Conservation (phyloP, 53 echinoderm and acorn worm genomes). For the Mesocentrotus franciscanus region DNA sequence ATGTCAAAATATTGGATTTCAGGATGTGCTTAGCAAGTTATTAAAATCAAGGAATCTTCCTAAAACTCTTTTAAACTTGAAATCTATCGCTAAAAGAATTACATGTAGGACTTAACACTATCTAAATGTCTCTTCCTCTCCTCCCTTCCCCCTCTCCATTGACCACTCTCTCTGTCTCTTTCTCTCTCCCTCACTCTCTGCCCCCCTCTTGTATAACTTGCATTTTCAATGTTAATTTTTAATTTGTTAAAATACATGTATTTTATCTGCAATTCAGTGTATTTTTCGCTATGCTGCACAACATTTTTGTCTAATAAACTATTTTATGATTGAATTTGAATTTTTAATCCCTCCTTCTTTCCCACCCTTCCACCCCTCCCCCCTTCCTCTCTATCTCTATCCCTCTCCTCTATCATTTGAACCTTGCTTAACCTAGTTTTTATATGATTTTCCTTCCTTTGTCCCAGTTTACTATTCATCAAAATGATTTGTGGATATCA, state of each 20-base stretch:
- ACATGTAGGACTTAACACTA: neutral
- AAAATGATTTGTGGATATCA: neutral
- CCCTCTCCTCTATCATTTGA: neutral
- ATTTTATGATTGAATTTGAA: too few species aligned
- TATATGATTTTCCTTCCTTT: neutral
- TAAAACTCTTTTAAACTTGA: neutral
- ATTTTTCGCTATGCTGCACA: too few species aligned
- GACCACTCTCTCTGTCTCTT: neutral
- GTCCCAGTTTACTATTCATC: neutral
- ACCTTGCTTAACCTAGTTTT: neutral
- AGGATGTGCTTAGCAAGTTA: too few species aligned
- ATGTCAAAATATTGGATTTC: too few species aligned
- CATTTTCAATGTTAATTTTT: too few species aligned
- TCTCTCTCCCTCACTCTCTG: constrained; percentile 9
- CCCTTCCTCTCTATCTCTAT: neutral
- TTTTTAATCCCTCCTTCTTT: neutral
- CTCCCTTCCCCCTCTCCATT: neutral
- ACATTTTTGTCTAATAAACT: too few species aligned
- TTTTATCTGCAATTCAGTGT: too few species aligned
- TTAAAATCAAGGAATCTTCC: too few species aligned
- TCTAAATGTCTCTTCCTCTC: neutral
- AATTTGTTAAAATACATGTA: too few species aligned
- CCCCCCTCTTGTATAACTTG: too few species aligned
- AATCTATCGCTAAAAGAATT: neutral
- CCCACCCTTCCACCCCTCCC: neutral